These are phyloP conservation scores for Stegastes partitus DNA, from an alignment of 2,113 vertebrate genomes.

Conservation along the genomic window DNA sequence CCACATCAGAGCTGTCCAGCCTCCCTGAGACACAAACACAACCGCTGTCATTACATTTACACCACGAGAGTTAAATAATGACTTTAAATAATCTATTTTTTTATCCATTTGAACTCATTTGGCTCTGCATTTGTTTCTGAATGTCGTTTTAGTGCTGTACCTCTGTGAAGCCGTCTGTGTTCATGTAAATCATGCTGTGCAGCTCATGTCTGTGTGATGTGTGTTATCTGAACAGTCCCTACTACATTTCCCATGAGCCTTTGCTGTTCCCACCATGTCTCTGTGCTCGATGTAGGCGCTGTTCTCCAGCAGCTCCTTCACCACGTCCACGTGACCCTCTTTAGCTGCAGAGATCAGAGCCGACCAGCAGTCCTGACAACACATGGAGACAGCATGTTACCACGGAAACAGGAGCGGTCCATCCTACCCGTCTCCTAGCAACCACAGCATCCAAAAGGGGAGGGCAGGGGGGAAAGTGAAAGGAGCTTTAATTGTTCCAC, in stretches of 20 bases:
- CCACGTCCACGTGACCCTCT: slow-evolving; percentile 92
- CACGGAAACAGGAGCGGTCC: slow-evolving; percentile 47
- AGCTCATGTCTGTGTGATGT: not conserved
- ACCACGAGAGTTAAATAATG: too few species aligned
- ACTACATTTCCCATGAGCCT: slow-evolving; percentile 51
- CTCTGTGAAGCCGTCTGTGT: too few species aligned
- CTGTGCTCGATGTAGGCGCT: slow-evolving; percentile 94
- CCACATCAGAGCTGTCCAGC: slow-evolving; percentile 99
- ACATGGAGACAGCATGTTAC: slow-evolving; percentile 50
- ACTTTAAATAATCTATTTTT: too few species aligned
- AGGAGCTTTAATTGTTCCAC: not conserved
- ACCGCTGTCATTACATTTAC: not conserved
- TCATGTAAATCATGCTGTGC: too few species aligned
- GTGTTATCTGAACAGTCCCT: not conserved
- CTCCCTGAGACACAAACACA: slow-evolving; percentile 85
- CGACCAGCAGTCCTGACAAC: slow-evolving; percentile 96
- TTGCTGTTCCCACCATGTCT: slow-evolving; percentile 89
- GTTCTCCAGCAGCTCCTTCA: slow-evolving; percentile 90
- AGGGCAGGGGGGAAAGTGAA: not conserved
- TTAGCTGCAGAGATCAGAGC: slow-evolving; percentile 95
- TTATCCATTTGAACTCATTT: too few species aligned
- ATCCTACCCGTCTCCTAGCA: slow-evolving; percentile 45
- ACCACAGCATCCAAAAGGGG: slow-evolving; percentile 6
- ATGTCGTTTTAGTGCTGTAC: too few species aligned
- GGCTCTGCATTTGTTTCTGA: too few species aligned